A percentile compares a stretch with the other conserved stretches of the same genome.
These are phyloP conservation scores for Nesospiza acunhae DNA, from an alignment of 2,113 vertebrate species.

Conservation along the genomic window DNA sequence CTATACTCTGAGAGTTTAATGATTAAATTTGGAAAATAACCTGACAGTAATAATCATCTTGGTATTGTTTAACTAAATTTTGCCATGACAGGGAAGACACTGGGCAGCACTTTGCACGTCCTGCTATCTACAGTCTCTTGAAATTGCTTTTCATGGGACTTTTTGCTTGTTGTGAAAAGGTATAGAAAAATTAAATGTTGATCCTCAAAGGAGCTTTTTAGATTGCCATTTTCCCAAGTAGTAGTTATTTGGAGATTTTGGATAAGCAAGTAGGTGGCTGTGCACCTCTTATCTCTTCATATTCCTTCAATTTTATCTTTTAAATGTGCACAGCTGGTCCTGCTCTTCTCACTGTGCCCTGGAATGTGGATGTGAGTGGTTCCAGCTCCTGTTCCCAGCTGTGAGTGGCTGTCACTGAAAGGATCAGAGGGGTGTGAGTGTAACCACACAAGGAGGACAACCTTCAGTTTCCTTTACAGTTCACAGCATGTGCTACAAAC, in stretches of 20 bases:
- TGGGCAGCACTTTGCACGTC: neutral
- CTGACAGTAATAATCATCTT: neutral
- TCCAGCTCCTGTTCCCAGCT: neutral
- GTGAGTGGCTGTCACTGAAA: neutral
- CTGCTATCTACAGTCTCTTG: neutral
- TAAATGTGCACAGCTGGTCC: neutral
- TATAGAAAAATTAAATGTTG: neutral
- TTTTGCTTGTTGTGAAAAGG: neutral
- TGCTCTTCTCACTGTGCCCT: neutral
- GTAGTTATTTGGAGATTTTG: neutral
- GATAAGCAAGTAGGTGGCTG: neutral
- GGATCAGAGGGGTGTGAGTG: neutral
- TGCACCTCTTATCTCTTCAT: neutral
- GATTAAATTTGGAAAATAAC: neutral
- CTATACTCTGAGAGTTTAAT: neutral
- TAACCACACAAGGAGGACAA: accelerated
- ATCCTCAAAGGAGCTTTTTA: neutral
- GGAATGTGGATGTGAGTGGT: neutral
- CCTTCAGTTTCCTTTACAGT: neutral
- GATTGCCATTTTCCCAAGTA: neutral
- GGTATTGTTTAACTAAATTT: neutral
- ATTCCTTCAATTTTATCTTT: neutral
- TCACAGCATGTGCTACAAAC: neutral
- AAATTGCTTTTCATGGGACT: neutral
- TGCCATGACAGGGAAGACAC: neutral